A percentile compares a stretch with the other conserved stretches of the same genome.
Conservation (phyloP, 1,140 invertebrate genomes). For the Meloidogyne hapla region DNA sequence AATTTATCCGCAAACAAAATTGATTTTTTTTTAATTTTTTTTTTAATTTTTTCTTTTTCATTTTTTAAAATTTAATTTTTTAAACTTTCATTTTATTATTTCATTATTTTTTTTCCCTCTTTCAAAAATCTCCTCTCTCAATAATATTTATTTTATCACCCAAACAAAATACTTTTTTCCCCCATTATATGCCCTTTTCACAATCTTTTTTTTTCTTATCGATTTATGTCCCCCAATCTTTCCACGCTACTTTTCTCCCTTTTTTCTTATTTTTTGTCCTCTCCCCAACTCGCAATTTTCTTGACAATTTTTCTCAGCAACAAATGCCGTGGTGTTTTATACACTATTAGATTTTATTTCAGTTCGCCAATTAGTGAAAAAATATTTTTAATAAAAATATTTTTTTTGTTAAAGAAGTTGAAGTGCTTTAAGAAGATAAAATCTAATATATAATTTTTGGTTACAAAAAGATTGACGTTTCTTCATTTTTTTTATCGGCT, state of each 20-base stretch:
- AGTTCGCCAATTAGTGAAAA: too few relatives aligned
- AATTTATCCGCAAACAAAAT: too few relatives aligned
- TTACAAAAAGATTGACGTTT: too few relatives aligned
- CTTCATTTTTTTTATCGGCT: not conserved
- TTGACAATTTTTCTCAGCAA: not conserved
- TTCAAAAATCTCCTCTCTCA: not conserved
- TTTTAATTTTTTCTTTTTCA: too few relatives aligned
- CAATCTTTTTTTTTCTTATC: not conserved
- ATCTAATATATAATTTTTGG: too few relatives aligned
- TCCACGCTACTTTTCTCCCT: not conserved
- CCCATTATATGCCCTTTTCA: not conserved
- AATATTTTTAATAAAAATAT: too few relatives aligned
- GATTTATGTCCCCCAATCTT: not conserved
- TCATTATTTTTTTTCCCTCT: not conserved
- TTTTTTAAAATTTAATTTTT: too few relatives aligned
- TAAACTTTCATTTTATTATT: too few relatives aligned
- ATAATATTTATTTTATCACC: not conserved
- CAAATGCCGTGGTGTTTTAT: not conserved
- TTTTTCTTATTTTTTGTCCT: not conserved
- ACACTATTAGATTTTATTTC: too few relatives aligned
- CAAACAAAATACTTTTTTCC: not conserved
- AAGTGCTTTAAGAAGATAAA: too few relatives aligned
- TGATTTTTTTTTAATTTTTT: too few relatives aligned
- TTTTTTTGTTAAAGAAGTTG: too few relatives aligned
- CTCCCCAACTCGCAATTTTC: not conserved